Base-by-base conservation (phyloP, 1,140 invertebrate genomes). In the Dendroctonus ponderosae region DNA sequence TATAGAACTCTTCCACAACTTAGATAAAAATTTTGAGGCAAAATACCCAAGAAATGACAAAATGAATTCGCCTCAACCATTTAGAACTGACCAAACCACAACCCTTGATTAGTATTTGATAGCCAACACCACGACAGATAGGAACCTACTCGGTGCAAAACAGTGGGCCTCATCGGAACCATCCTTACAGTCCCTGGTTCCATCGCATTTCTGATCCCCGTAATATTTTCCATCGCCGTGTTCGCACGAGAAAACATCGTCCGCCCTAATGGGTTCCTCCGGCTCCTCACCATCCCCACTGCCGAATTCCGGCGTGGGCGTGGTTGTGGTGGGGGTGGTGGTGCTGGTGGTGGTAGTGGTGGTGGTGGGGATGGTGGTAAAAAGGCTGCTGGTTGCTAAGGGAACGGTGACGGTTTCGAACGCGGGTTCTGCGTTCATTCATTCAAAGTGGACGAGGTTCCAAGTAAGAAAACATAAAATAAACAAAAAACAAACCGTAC, bases 161-260 rank as follows among this genome's bases (percentile, higher is more conserved):
- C 88, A 89, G 62, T 80, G 69, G 8, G 68, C 54, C 74, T 85
- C 85, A 75, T 87, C 85, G 46, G 78, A 77, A 12, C 82, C 81
- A 72, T 86, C 82, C 5, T 80, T 78, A 77, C 87, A 89, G 72
- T 88, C 82, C 2, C 26, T 26, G 4, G 61, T 73, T 40, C 82
- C 82, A 75, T 88, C 86, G 74, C 85, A 87, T 40, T 70, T 67
- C 71, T 85, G 80, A 65, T 80, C 82, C n/a, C 79, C 75, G 70
- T 84, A 85, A 70, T 85, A 83, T 44, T 68, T 61, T 43, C 70
- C 60, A 5, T 71, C 70, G 58, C 74, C 79, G 48, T 77, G 67
- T 9, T 38, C 43, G 70, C 85, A 87, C 9, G 71, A 71, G 15
- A 81, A 80, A 38, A 80, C 78, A 69, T 85, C 81, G 74, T 86